Evolutionary conservation across 37 sponge, comb jelly and placozoan genomes (phyloP), one percentile per base, ranked within the genome.

Genomic region (Agelas oroides): DNA sequence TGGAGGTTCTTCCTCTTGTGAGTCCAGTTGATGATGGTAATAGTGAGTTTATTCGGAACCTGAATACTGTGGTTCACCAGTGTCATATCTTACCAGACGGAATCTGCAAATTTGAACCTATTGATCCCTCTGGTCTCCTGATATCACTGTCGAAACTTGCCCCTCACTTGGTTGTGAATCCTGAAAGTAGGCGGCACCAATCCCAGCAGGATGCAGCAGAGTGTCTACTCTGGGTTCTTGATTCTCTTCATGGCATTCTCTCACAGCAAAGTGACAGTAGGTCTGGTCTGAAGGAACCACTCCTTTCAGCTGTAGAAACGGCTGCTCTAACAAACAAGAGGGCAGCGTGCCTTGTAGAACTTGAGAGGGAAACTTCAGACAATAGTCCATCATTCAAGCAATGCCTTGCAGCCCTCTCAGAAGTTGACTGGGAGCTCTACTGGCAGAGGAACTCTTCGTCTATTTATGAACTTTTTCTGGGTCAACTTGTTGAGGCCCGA

Each of bases 181-280:
- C 31, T 36, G 59, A 35, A 1, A 31, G 38, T 24, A 3, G 14
- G 11, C 11, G 18, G 25, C 8, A 33, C 32, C 92, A 91, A 64
- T 61, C 78, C 1, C 92, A 91, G 46, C 92, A 91, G 70, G 92
- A 91, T 71, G 83, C 84, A 0, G 87, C 83, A 0, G 92, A 91
- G 60, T 91, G 86, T 61, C 72, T 91, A 13, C 34, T 91, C 0
- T 91, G 82, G 87, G 31, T 91, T 17, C 67, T 91, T 18, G 79
- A 91, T 25, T 34, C 56, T 11, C 70, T 91, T 15, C 82, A 91
- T 28, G 20, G 39, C 53, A 30, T 27, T 62, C 30, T 60, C 38
- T 41, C 40, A 6, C 31, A 20, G 8, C 69, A 56, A 30, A 32
- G 36, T 27, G 52, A 30, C 8, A 37, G 75, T 0, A 38, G 36